phyloP scores from a whole-genome alignment of 2,113 vertebrate species.

The Hippocampus zosterae region DNA sequence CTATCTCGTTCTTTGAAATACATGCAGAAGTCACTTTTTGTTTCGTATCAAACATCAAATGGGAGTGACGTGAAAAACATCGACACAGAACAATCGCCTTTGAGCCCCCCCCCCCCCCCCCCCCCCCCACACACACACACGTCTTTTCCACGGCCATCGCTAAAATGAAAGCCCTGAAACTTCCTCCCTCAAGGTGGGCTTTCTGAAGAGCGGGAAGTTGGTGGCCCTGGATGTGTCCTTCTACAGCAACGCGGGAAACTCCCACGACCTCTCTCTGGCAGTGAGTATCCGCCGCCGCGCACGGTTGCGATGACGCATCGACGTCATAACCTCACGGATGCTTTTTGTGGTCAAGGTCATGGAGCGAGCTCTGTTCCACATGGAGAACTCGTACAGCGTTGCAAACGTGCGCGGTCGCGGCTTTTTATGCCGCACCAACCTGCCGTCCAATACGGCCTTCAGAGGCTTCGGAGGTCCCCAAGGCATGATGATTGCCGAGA shows the following conservation, averaged over 20 bases:
- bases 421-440: conserved; percentile 85
- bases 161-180: not conserved
- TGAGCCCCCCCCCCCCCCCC: no score
- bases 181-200: conserved; percentile 81
- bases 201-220: conserved; percentile 80
- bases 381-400: conserved; percentile 91
- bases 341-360: conserved; percentile 70
- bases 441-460: conserved; percentile 93
- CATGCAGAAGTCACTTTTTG: no score
- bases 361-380: conserved; percentile 86
- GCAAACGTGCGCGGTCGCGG: conserved; percentile 80
- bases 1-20: no score
- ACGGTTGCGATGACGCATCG: not conserved
- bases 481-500: conserved; percentile 87
- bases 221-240: conserved; percentile 82
- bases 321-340: not conserved
- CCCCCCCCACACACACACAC: not conserved
- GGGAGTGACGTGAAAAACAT: no score
- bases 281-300: conserved; percentile 68
- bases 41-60: no score
- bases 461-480: conserved; percentile 94
- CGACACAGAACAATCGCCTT: no score
- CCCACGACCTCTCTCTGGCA: conserved; percentile 80
- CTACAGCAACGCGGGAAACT: conserved; percentile 86
- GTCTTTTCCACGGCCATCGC: no score